phyloP scores from a whole-genome alignment of 1,140 invertebrate genomes.

The Brachionus rotundiformis region DNA sequence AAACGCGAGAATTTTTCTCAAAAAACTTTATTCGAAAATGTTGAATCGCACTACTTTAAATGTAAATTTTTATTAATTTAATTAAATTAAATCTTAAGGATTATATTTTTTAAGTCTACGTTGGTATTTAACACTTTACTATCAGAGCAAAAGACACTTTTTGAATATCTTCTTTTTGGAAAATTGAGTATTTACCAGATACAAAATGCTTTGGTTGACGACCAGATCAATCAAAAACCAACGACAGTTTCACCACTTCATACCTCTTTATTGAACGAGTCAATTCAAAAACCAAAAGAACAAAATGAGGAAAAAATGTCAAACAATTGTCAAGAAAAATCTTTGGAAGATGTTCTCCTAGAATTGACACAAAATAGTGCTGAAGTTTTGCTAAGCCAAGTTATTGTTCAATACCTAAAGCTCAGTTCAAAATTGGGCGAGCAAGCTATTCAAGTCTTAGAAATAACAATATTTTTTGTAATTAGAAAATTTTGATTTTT shows the following conservation, averaged over 20 bases:
- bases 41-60: slow-evolving; percentile 28
- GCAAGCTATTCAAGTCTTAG: background rate
- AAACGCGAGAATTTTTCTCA: slow-evolving; percentile 25
- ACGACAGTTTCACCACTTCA: background rate
- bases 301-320: background rate
- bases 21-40: slow-evolving; percentile 50
- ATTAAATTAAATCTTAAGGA: background rate
- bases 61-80: slow-evolving; percentile 6
- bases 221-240: background rate
- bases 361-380: background rate
- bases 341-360: background rate
- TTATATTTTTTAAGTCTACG: background rate
- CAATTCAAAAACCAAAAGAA: background rate
- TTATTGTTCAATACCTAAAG: slow-evolving; percentile 25
- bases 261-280: background rate
- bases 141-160: background rate
- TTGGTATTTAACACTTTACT: background rate
- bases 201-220: background rate
- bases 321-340: background rate
- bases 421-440: background rate
- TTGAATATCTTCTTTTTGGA: slow-evolving; percentile 33
- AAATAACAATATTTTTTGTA: slow-evolving; percentile 20
- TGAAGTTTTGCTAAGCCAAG: background rate
- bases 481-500: background rate
- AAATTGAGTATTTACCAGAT: slow-evolving; percentile 14